These are phyloP conservation scores for Latrodectus hesperus DNA, from an alignment of 2,888 invertebrate genomes.

Conservation along the genomic window DNA sequence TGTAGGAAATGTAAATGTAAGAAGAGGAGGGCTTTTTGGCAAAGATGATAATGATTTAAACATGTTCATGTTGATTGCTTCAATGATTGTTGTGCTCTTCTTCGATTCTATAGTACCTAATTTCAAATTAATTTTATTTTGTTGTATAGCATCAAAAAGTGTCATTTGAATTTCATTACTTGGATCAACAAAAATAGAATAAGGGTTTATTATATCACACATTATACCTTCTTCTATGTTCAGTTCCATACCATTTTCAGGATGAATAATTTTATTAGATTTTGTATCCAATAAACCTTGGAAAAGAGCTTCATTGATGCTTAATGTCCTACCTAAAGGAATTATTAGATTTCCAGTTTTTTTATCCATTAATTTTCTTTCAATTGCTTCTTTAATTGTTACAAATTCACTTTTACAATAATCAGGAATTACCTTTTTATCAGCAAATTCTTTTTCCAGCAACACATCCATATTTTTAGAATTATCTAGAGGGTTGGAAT, in stretches of 20 bases:
- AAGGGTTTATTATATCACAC: conserved; percentile 81
- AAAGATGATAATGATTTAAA: conserved; percentile 17
- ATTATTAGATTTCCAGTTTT: conserved; percentile 83
- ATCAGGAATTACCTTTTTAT: conserved; percentile 85
- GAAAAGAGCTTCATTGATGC: conserved; percentile 86
- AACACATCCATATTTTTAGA: conserved; percentile 82
- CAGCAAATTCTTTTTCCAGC: conserved; percentile 72
- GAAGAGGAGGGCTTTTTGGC: conserved; percentile 71
- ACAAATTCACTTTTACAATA: conserved; percentile 86
- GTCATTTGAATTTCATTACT: conserved; percentile 82
- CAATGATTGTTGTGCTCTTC: conserved; percentile 64
- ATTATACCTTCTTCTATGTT: conserved; percentile 87
- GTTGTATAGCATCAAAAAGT: conserved; percentile 80
- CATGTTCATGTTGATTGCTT: conserved; percentile 68
- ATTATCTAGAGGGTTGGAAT: conserved; percentile 76
- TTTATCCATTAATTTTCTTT: conserved; percentile 86
- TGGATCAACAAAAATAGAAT: conserved; percentile 81
- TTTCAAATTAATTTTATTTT: conserved; percentile 74
- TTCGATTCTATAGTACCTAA: conserved; percentile 72
- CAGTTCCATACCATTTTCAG: conserved; percentile 87
- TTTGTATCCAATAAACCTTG: conserved; percentile 88
- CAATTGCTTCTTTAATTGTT: conserved; percentile 87
- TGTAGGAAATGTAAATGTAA: conserved; percentile 75
- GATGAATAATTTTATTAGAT: conserved; percentile 86
- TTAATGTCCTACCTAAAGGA: conserved; percentile 86